A percentile compares a stretch with the other conserved stretches of the same genome.
These are phyloP conservation scores for Iguana delicatissima DNA, from an alignment of 2,797 vertebrate genomes.

Conservation along the genomic window DNA sequence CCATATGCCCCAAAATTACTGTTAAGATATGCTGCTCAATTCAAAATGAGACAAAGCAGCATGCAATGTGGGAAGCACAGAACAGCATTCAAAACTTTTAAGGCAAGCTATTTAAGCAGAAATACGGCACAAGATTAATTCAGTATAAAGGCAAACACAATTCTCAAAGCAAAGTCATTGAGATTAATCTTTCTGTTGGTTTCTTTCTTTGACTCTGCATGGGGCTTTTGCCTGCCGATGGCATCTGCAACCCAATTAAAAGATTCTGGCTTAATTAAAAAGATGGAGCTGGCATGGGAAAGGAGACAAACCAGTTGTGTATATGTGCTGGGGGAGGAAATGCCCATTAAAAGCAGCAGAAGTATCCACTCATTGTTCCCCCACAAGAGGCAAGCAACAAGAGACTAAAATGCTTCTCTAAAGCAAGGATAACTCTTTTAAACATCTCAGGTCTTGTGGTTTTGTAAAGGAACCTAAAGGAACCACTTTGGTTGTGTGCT, in stretches of 20 bases:
- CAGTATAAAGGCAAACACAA: neutral
- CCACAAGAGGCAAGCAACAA: rapidly evolving
- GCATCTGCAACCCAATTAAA: neutral
- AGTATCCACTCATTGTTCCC: neutral
- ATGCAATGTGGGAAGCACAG: neutral
- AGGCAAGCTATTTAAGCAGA: neutral
- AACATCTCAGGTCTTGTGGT: rapidly evolving
- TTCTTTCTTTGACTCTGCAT: neutral
- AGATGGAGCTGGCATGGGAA: neutral
- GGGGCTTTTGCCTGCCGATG: neutral
- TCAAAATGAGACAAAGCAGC: neutral
- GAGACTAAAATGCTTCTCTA: neutral
- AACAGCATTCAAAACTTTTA: neutral
- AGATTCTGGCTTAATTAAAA: neutral
- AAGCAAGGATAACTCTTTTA: neutral
- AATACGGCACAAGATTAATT: neutral
- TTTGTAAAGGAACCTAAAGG: neutral
- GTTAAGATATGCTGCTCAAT: neutral
- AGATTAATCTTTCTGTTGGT: neutral
- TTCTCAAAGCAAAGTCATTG: neutral
- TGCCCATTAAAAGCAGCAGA: neutral
- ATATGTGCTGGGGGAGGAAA: neutral
- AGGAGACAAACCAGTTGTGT: neutral
- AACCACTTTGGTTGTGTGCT: rapidly evolving
- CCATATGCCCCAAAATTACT: neutral